Percentiles rank a stretch among this genome's conserved stretches.
phyloP scores from a whole-genome alignment of 30 jellyfish, hydroid and myxozoan genomes.

The Turritopsis dohrnii region DNA sequence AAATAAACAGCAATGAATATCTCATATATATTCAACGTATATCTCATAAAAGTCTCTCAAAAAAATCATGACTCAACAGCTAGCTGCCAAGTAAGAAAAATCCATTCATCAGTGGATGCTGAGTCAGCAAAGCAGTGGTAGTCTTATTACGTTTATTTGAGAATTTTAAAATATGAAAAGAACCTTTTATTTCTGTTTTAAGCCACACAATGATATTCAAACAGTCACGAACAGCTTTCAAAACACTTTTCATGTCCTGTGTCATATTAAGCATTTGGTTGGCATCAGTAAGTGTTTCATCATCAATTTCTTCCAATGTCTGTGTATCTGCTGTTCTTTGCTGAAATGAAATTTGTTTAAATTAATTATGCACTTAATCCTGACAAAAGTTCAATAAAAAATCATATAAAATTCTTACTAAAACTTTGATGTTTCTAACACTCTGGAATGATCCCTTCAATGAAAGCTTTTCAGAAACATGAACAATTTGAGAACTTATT shows the following conservation, averaged over 20 bases:
- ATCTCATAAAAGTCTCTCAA: too few relatives aligned
- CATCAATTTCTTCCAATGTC: neutral
- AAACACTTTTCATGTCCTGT: neutral
- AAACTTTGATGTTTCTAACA: neutral
- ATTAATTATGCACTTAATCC: too few relatives aligned
- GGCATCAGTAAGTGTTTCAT: neutral
- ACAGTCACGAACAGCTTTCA: neutral
- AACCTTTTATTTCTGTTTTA: neutral
- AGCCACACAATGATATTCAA: neutral
- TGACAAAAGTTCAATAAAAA: too few relatives aligned
- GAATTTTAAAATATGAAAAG: too few relatives aligned
- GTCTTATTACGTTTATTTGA: too few relatives aligned
- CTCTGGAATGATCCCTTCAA: neutral
- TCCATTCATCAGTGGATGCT: too few relatives aligned
- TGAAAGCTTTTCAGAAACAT: neutral
- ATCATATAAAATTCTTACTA: neutral
- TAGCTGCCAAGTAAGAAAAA: too few relatives aligned
- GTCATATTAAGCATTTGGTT: neutral
- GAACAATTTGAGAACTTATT: neutral
- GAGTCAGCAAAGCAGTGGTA: too few relatives aligned
- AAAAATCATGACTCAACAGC: too few relatives aligned
- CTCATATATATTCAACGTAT: too few relatives aligned
- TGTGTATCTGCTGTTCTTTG: neutral
- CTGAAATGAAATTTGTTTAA: too few relatives aligned
- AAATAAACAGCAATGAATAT: too few relatives aligned